phyloP scores from a whole-genome alignment of 2,797 vertebrate genomes.

The Channa striata region DNA sequence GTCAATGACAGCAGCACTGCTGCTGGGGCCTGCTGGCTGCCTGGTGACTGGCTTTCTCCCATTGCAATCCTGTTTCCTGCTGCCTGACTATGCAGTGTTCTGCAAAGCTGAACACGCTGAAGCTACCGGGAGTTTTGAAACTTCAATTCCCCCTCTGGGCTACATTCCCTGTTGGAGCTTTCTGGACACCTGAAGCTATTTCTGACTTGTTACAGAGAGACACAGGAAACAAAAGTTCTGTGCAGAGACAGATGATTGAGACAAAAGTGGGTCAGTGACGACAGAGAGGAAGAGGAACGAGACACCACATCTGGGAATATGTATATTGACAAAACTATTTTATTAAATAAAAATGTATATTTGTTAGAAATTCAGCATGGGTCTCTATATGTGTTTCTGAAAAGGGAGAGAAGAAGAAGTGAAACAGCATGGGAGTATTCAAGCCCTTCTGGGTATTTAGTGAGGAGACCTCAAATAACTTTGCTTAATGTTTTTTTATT shows the following conservation, averaged over 20 bases:
- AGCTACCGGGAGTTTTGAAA: conserved; percentile 57
- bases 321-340: conserved; percentile 19
- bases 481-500: conserved; percentile 3
- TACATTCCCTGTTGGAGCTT: conserved; percentile 54
- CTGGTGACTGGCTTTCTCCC: conserved; percentile 41
- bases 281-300: conserved; percentile 5
- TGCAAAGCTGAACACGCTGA: conserved; percentile 65
- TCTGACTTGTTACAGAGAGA: conserved; percentile 40
- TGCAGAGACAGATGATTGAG: conserved; percentile 51
- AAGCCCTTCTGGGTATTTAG: conserved; percentile 11
- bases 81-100: conserved; percentile 54
- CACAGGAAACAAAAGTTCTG: conserved; percentile 3
- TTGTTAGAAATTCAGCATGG: conserved; percentile 14
- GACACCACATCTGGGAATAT: conserved; percentile 10
- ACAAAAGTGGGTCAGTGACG: conserved; percentile 57
- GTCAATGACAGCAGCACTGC: conserved; percentile 33
- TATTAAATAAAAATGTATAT: not conserved
- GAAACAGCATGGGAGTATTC: conserved; percentile 10
- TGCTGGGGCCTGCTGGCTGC: conserved; percentile 45
- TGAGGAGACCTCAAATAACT: conserved; percentile 16
- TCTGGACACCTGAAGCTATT: conserved; percentile 63
- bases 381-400: conserved; percentile 23
- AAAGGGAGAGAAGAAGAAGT: not conserved
- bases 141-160: conserved; percentile 46
- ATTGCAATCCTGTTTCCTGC: conserved; percentile 47